These are phyloP conservation scores for Perca flavescens DNA, from an alignment of 2,113 vertebrate species.

Conservation along the genomic window DNA sequence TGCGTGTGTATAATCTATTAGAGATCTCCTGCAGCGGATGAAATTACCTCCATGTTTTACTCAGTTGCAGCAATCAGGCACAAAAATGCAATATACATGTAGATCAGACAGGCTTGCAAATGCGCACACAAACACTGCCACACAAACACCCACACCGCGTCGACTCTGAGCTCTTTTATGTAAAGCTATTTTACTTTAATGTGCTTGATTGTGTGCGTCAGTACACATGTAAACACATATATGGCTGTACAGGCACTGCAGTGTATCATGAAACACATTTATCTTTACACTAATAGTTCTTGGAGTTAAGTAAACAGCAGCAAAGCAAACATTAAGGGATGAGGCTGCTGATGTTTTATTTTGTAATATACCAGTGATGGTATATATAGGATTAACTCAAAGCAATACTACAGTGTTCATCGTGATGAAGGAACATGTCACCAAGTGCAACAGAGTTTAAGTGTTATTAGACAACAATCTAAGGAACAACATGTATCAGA, in stretches of 20 bases:
- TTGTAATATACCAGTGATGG: too few species aligned
- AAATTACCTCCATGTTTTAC: slow-evolving; percentile 99
- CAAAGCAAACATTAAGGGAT: not conserved
- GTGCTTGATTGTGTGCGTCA: slow-evolving; percentile 32
- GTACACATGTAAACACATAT: not conserved
- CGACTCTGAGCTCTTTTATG: slow-evolving; percentile 46
- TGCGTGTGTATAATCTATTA: slow-evolving; percentile 76
- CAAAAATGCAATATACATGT: slow-evolving; percentile 91
- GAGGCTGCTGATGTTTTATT: not conserved
- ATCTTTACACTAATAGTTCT: too few species aligned
- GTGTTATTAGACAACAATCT: too few species aligned
- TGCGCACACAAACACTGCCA: slow-evolving; percentile 17
- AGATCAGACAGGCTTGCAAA: slow-evolving; percentile 83
- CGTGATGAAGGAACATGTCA: not conserved
- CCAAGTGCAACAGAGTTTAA: too few species aligned
- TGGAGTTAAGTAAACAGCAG: not conserved
- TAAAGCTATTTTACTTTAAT: slow-evolving; percentile 54
- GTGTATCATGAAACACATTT: not conserved
- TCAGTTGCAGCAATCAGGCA: slow-evolving; percentile 97
- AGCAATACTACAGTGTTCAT: not conserved
- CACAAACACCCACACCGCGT: not conserved
- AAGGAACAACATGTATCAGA: too few species aligned
- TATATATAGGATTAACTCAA: not conserved
- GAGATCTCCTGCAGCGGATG: slow-evolving; percentile 95
- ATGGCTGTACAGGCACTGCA: not conserved